phyloP scores from a whole-genome alignment of 2,888 invertebrate genomes.

The Stramonita haemastoma region DNA sequence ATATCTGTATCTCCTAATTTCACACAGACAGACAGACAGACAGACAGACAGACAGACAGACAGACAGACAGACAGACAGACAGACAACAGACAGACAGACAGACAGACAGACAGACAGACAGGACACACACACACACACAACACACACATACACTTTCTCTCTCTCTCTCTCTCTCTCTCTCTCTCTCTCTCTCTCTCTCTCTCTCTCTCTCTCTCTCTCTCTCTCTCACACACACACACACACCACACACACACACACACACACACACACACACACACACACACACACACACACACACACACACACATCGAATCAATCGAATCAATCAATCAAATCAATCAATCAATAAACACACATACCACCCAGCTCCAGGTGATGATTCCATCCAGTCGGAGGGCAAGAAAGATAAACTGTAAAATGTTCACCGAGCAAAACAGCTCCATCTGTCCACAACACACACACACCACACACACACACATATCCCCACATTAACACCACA shows the following conservation, averaged over 20 bases:
- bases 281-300: background rate
- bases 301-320: background rate
- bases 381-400: conserved; percentile 91
- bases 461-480: too few species aligned
- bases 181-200: too few species aligned
- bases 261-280: background rate
- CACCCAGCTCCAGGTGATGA: conserved; percentile 81
- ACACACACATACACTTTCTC: background rate
- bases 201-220: background rate
- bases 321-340: conserved; percentile 22
- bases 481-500: too few species aligned
- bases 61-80: too few species aligned
- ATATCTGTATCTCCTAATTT: too few species aligned
- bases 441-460: conserved; percentile 85
- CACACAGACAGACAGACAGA: too few species aligned
- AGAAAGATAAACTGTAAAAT: conserved; percentile 98
- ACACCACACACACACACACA: background rate
- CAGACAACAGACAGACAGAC: too few species aligned
- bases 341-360: conserved; percentile 71
- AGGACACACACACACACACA: background rate
- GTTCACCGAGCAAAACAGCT: conserved; percentile 97
- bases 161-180: too few species aligned
- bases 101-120: too few species aligned
- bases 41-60: too few species aligned
- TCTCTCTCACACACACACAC: background rate